Conservation (phyloP, 92 coral and sea anemone species). For the Paramuricea clavata region DNA sequence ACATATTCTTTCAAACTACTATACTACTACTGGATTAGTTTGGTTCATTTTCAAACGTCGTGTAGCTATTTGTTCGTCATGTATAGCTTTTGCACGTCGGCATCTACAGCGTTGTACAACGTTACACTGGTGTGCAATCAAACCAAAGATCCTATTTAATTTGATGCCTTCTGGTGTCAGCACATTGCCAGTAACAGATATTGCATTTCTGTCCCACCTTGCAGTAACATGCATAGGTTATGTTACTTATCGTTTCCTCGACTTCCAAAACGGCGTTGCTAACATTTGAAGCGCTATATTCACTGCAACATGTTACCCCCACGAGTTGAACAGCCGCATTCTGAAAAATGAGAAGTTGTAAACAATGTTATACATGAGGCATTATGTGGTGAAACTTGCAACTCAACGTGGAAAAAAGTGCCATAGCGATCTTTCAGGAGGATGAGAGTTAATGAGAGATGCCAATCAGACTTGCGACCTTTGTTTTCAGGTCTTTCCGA, state of each 20-base stretch:
- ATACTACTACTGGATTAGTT: not conserved
- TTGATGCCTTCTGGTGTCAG: not conserved
- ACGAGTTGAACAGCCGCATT: not conserved
- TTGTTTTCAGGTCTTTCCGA: too few relatives aligned
- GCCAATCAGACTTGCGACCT: too few relatives aligned
- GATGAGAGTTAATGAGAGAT: too few relatives aligned
- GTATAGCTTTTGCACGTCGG: not conserved
- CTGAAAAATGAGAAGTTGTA: slow-evolving; percentile 2
- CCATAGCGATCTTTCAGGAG: too few relatives aligned
- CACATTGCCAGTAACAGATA: slow-evolving; percentile 38
- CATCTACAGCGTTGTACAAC: not conserved
- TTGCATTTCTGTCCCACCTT: not conserved
- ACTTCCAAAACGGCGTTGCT: not conserved
- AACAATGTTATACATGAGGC: not conserved
- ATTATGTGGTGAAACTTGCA: not conserved
- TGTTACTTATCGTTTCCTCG: not conserved
- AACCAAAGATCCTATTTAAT: not conserved
- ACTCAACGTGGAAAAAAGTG: too few relatives aligned
- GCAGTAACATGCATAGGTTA: slow-evolving; percentile 16
- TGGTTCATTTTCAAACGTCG: not conserved
- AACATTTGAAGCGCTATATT: not conserved
- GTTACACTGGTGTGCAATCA: not conserved
- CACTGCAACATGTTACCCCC: slow-evolving; percentile 1
- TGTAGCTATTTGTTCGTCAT: not conserved
- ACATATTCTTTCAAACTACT: too few relatives aligned